These are phyloP conservation scores for Malachius bipustulatus DNA, from an alignment of 2,888 invertebrate genomes.

Conservation along the genomic window DNA sequence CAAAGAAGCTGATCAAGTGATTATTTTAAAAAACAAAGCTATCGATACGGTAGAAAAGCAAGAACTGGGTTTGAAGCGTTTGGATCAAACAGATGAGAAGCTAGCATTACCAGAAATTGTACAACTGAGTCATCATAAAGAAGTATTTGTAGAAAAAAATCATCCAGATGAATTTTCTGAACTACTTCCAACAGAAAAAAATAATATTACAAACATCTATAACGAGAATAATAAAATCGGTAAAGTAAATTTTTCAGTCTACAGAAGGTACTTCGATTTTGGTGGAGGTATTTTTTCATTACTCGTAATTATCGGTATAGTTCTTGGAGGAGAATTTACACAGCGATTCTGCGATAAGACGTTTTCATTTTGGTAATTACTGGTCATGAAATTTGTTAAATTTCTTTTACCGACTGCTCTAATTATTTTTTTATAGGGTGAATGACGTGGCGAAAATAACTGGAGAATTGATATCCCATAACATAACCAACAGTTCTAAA, in stretches of 20 bases:
- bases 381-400: too few species aligned
- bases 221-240: conserved; percentile 12
- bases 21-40: conserved; percentile 33
- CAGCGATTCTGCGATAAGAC: conserved; percentile 14
- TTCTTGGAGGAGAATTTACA: conserved; percentile 12
- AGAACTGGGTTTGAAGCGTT: conserved; percentile 65
- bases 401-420: too few species aligned
- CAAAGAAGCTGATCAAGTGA: conserved; percentile 37
- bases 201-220: conserved; percentile 9
- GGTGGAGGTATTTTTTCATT: conserved; percentile 17
- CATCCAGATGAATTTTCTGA: too few species aligned
- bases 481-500: too few species aligned
- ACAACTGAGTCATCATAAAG: neutral
- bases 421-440: too few species aligned
- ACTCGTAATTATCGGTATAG: conserved; percentile 9
- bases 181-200: too few species aligned
- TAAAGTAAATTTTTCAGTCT: conserved; percentile 15
- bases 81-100: conserved; percentile 42
- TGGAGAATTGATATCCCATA: too few species aligned
- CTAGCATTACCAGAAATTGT: conserved; percentile 14
- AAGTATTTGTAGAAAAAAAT: too few species aligned
- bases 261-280: conserved; percentile 17
- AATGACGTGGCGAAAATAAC: too few species aligned
- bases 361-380: too few species aligned
- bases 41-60: too few species aligned